Evolutionary conservation across 2,888 invertebrate genomes (phyloP).

Genomic region (Dorcus parallelipipedus): DNA sequence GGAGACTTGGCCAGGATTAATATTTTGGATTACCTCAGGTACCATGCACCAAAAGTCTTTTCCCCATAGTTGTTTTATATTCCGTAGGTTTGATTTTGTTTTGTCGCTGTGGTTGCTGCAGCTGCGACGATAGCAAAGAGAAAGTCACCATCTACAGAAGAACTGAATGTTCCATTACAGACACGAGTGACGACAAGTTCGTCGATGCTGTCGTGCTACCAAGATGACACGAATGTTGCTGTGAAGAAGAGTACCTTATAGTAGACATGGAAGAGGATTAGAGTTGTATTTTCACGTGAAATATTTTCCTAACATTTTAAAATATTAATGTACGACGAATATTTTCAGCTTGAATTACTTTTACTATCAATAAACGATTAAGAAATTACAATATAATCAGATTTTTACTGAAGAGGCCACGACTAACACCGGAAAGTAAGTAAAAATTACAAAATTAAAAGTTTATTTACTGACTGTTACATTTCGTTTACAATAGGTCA

Average conservation of each 20-base stretch:
- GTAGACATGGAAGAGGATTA: slow-evolving; percentile 36
- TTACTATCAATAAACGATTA: no score
- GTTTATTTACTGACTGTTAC: neutral
- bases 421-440: neutral
- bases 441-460: neutral
- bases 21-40: slow-evolving; percentile 62
- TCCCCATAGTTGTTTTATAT: slow-evolving; percentile 33
- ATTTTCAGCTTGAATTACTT: no score
- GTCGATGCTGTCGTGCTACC: slow-evolving; percentile 60
- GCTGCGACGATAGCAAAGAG: slow-evolving; percentile 37
- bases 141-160: slow-evolving; percentile 22
- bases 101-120: slow-evolving; percentile 45
- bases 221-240: slow-evolving; percentile 50
- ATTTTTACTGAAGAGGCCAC: no score
- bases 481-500: neutral
- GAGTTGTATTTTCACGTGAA: no score
- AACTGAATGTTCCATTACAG: slow-evolving; percentile 29
- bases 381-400: no score
- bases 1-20: slow-evolving; percentile 60
- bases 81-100: slow-evolving; percentile 43
- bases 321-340: slow-evolving; percentile 8
- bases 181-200: slow-evolving; percentile 40
- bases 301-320: no score
- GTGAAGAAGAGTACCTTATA: slow-evolving; percentile 38
- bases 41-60: slow-evolving; percentile 37